Percentiles rank a stretch among this genome's conserved stretches.
phyloP scores from a whole-genome alignment of 2,888 invertebrate species.

The Dynastes grantii region DNA sequence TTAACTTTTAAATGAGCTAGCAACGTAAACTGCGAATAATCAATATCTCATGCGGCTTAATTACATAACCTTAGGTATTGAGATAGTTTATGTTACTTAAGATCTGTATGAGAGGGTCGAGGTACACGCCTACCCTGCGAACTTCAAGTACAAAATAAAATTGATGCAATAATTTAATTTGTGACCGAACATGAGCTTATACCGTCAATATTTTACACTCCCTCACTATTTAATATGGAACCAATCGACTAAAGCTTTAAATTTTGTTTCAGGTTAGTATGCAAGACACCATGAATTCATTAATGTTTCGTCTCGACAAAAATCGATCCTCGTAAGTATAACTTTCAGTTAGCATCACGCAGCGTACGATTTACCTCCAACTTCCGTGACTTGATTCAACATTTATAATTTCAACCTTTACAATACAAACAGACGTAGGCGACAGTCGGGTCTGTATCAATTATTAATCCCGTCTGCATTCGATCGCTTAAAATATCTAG shows the following conservation, averaged over 20 bases:
- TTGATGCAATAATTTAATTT: too few species aligned
- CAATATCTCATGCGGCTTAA: constrained; percentile 1
- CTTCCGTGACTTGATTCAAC: constrained; percentile 24
- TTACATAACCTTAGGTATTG: not conserved
- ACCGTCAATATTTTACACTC: too few species aligned
- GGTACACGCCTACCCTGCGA: not conserved
- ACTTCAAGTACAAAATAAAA: not conserved
- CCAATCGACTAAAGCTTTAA: not conserved
- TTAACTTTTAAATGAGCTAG: not conserved
- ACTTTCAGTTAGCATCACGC: not conserved
- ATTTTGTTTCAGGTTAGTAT: constrained; percentile 27
- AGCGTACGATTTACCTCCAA: not conserved
- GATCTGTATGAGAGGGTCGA: not conserved
- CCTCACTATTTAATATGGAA: not conserved
- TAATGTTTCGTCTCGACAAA: not conserved
- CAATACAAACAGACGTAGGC: constrained; percentile 53
- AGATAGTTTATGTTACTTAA: not conserved
- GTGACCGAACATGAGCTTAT: too few species aligned
- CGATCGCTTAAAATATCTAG: constrained; percentile 52
- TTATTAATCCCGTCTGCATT: constrained; percentile 55
- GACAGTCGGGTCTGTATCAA: constrained; percentile 55
- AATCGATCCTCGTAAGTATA: constrained; percentile 8
- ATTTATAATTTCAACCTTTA: constrained; percentile 52
- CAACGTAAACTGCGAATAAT: not conserved
- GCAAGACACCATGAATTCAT: not conserved